Base-by-base conservation (phyloP, 2,888 invertebrate species). In the Magallana nippona region DNA sequence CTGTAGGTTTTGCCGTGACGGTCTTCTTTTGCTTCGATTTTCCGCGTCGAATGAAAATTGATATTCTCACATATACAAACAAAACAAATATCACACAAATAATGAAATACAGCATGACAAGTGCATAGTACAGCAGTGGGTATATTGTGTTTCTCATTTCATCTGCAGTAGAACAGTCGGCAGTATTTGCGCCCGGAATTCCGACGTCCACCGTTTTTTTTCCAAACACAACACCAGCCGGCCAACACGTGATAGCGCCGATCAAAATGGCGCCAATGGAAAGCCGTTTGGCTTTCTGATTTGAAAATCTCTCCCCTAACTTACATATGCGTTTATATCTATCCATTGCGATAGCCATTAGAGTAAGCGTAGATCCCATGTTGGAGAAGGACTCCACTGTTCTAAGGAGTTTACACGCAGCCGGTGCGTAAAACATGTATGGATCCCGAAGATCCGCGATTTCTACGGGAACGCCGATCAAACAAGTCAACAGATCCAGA, bases 161-260 rank as follows among this genome's bases (percentile, higher is more conserved):
- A 82, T 90, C 89, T 15, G 87, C 88, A 0, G 89, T 90, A 44
- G 90, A 89, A 79, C 90, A 90, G 85, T 90, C 90, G 0, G 86
- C 81, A n/a, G 87, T 87, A 56, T 83, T 81, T 10, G 85, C 83
- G 11, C 86, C 85, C 1, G 85, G 83, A 55, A 85, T 85, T 78
- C 82, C 81, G 2, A 86, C 32, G 58, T 85, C 82, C 13, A 86
- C 81, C 1, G 82, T 85, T 58, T 86, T 88, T 62, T 86, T 81
- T 10, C 90, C 90, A 78, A 89, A 89, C 19, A 90, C 81, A 17
- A 90, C 58, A n/a, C 86, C 88, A 1, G 89, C 85, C 0, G 90
- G 90, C 89, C 89, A 89, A 2, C 89, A 86, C 10, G 88, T 87
- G 32, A 88, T 56, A 1, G 89, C 57, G 1, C 89, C 90, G 11